A percentile compares a stretch with the other conserved stretches of the same genome.
Conservation (phyloP, 1,140 invertebrate species). For the Zelostemma sp. region DNA sequence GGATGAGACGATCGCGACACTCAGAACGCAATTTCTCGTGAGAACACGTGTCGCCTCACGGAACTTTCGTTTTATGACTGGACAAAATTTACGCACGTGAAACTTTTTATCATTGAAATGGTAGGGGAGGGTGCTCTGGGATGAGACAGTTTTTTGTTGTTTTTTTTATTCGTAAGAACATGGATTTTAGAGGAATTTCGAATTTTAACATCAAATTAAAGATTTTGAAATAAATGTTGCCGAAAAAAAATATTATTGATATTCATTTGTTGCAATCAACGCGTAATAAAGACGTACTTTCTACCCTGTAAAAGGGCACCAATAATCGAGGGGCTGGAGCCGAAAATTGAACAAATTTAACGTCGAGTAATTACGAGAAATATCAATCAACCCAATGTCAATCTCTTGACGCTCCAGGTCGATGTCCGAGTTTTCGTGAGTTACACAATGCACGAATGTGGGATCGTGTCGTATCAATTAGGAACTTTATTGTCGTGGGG, state of each 20-base stretch:
- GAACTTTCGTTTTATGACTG: slow-evolving; percentile 37
- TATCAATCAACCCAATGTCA: neutral
- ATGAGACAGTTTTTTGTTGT: neutral
- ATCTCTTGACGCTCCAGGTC: slow-evolving; percentile 24
- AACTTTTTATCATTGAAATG: neutral
- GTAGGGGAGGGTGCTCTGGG: neutral
- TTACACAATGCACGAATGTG: slow-evolving; percentile 29
- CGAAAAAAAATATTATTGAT: too few relatives aligned
- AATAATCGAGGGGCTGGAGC: too few relatives aligned
- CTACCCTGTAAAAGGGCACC: too few relatives aligned
- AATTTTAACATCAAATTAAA: too few relatives aligned
- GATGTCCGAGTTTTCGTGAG: slow-evolving; percentile 16
- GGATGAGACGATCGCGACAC: slow-evolving; percentile 41
- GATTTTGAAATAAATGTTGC: too few relatives aligned
- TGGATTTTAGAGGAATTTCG: too few relatives aligned
- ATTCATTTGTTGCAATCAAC: too few relatives aligned
- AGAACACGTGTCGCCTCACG: slow-evolving; percentile 52
- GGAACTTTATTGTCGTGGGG: slow-evolving; percentile 55
- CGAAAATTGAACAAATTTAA: too few relatives aligned
- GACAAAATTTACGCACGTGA: neutral
- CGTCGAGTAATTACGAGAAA: neutral
- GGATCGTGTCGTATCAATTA: slow-evolving; percentile 56
- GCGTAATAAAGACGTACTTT: too few relatives aligned
- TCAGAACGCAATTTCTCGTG: slow-evolving; percentile 39
- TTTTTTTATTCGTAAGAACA: neutral